Evolutionary conservation across 1,140 invertebrate genomes (phyloP).

Genomic region (Littorina saxatilis): DNA sequence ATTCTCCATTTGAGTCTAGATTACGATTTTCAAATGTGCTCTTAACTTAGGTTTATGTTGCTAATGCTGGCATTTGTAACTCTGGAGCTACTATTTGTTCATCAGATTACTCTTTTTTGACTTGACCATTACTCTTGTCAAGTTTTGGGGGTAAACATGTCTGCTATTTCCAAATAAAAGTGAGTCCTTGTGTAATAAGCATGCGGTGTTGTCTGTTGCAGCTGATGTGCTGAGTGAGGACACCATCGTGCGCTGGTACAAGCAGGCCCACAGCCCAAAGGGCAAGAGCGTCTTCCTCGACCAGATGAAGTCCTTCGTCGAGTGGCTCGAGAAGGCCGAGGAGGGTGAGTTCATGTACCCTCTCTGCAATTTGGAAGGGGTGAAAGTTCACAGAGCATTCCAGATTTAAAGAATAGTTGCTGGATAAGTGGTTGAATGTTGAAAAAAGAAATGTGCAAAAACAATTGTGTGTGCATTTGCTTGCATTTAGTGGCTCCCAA

Average conservation of each 20-base stretch:
- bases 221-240: constrained; percentile 71
- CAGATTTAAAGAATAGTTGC: neutral
- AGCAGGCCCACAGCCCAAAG: constrained; percentile 86
- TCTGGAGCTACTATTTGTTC: too few species aligned
- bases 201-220: constrained; percentile 25
- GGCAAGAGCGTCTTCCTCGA: constrained; percentile 98
- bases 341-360: constrained; percentile 84
- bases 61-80: too few species aligned
- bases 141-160: too few species aligned
- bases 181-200: neutral
- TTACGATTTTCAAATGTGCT: too few species aligned
- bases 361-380: too few species aligned
- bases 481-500: neutral
- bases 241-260: constrained; percentile 70
- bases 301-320: constrained; percentile 97
- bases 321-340: constrained; percentile 97
- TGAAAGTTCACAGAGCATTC: neutral
- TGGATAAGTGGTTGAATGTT: neutral
- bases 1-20: too few species aligned
- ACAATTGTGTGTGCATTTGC: neutral
- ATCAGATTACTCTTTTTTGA: too few species aligned
- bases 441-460: neutral
- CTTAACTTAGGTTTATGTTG: too few species aligned
- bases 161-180: too few species aligned
- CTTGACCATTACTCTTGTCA: too few species aligned